Percentiles rank a stretch among this genome's conserved stretches.
Conservation (phyloP, 2,797 vertebrate species). For the Champsocephalus esox region DNA sequence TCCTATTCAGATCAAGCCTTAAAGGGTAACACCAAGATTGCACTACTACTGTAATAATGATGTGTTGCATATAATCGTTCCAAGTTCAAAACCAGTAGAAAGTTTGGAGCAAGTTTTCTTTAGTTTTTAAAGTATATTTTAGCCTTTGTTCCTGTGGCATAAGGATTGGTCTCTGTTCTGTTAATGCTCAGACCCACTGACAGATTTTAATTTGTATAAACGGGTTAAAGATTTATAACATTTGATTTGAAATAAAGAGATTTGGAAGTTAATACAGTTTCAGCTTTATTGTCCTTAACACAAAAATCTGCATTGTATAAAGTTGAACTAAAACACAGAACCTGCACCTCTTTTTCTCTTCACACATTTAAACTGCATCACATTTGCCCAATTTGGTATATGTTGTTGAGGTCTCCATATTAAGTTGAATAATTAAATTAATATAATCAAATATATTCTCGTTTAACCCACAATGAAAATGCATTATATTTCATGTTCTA, state of each 20-base stretch:
- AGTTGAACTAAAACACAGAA: constrained; percentile 4
- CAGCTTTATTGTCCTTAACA: neutral
- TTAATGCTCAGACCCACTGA: neutral
- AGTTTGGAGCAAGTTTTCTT: neutral
- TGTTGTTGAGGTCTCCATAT: no score
- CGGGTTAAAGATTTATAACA: neutral
- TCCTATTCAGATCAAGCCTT: neutral
- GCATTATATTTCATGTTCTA: no score
- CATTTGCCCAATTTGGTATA: no score
- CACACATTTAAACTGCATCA: neutral
- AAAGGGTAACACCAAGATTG: neutral
- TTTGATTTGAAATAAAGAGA: no score
- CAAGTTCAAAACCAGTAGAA: neutral
- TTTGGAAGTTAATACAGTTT: neutral
- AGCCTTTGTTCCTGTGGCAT: constrained; percentile 14
- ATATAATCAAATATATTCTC: no score
- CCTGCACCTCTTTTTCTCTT: neutral
- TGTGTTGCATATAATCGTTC: neutral
- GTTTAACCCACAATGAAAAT: no score
- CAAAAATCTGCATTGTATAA: neutral
- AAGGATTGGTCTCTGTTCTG: constrained; percentile 8
- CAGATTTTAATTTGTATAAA: constrained; percentile 6
- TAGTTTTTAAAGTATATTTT: neutral
- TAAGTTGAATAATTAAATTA: no score
- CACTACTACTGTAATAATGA: neutral